phyloP scores from a whole-genome alignment of 2,888 invertebrate species.

The Smittia aterrima region DNA sequence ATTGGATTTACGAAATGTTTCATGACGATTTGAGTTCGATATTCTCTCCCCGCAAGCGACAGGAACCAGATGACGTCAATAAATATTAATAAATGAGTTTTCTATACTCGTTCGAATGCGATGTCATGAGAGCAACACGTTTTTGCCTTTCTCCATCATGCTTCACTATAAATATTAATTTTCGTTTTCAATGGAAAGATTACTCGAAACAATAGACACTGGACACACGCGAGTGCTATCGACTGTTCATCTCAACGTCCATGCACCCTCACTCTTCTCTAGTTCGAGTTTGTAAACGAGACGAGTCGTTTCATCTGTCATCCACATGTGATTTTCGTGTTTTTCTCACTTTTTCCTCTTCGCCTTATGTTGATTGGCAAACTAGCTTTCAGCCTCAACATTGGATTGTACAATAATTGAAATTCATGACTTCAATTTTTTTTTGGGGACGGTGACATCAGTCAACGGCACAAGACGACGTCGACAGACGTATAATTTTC shows the following conservation, averaged over 20 bases:
- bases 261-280: background rate
- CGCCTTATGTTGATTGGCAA: background rate
- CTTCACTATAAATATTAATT: conserved; percentile 31
- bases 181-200: background rate
- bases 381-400: background rate
- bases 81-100: conserved; percentile 38
- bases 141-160: background rate
- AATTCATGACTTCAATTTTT: background rate
- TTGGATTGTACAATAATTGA: background rate
- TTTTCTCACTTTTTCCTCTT: background rate
- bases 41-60: background rate
- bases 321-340: conserved; percentile 3
- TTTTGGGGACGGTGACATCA: background rate
- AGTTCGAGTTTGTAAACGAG: background rate
- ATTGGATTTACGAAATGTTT: background rate
- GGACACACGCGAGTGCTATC: background rate
- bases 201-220: background rate
- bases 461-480: background rate
- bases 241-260: background rate
- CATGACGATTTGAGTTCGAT: conserved; percentile 7
- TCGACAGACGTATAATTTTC: background rate
- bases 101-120: conserved; percentile 3
- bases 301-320: background rate
- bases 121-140: background rate
- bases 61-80: conserved; percentile 34